Conservation (phyloP, 2,888 invertebrate species). For the Ptychoptera contaminata region DNA sequence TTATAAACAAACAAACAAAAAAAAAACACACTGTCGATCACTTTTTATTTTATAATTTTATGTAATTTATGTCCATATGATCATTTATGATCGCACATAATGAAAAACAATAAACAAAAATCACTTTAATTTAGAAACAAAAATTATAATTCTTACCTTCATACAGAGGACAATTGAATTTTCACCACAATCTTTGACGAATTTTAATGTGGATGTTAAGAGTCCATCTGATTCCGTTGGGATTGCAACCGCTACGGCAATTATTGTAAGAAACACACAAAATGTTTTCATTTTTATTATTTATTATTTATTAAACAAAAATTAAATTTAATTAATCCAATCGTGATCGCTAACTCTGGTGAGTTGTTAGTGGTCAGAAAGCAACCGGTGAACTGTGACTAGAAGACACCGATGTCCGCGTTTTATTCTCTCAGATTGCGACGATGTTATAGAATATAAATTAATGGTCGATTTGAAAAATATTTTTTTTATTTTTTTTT, state of each 20-base stretch:
- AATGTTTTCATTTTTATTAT: slow-evolving; percentile 32
- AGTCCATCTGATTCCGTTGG: slow-evolving; percentile 37
- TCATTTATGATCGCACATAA: no score
- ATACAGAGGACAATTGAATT: slow-evolving; percentile 53
- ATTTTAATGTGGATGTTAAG: slow-evolving; percentile 46
- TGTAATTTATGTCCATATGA: no score
- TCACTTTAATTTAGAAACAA: background rate
- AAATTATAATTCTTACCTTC: slow-evolving; percentile 38
- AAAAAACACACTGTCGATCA: no score
- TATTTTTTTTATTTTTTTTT: background rate
- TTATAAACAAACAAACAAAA: no score
- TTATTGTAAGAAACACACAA: slow-evolving; percentile 31
- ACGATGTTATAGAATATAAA: slow-evolving; percentile 17
- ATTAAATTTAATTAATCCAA: background rate
- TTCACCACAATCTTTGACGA: slow-evolving; percentile 54
- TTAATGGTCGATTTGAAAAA: slow-evolving; percentile 12
- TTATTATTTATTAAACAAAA: background rate
- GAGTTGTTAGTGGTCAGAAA: slow-evolving; percentile 25
- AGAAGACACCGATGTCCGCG: slow-evolving; percentile 29
- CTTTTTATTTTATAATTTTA: no score
- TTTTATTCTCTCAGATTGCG: slow-evolving; percentile 26
- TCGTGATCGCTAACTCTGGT: background rate
- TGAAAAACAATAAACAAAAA: no score
- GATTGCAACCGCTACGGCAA: slow-evolving; percentile 33
- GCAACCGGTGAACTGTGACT: slow-evolving; percentile 34